Conservation (phyloP, 1,140 invertebrate species). For the Scaptomyza hsui region DNA sequence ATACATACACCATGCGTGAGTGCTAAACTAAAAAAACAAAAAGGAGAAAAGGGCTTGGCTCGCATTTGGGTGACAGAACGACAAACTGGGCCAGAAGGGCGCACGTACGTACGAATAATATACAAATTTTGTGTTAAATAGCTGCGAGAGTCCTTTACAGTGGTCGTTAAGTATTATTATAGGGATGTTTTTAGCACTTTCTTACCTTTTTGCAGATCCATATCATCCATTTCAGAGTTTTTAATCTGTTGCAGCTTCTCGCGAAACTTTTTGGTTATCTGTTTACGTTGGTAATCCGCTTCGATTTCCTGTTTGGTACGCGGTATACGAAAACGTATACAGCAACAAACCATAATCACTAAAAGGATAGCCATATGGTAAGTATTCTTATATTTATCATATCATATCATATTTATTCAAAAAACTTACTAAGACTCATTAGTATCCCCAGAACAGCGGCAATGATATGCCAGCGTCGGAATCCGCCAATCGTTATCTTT, state of each 20-base stretch:
- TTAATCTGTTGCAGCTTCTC: constrained; percentile 91
- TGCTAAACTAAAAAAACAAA: constrained; percentile 40
- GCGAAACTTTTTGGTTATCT: constrained; percentile 92
- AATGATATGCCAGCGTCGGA: constrained; percentile 88
- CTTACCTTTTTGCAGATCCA: constrained; percentile 91
- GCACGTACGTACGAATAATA: constrained; percentile 26
- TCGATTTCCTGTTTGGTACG: constrained; percentile 97
- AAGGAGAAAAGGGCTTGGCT: constrained; percentile 70
- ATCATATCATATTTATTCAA: no score
- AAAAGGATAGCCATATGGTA: neutral
- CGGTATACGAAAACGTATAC: constrained; percentile 93
- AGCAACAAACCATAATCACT: constrained; percentile 93
- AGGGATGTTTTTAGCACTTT: neutral
- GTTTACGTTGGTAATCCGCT: constrained; percentile 93
- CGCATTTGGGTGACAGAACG: constrained; percentile 55
- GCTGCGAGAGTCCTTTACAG: constrained; percentile 3
- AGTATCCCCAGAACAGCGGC: constrained; percentile 86
- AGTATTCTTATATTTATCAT: no score
- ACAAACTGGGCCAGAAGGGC: constrained; percentile 58
- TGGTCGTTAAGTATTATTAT: no score
- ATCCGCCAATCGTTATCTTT: constrained; percentile 84
- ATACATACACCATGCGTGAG: neutral
- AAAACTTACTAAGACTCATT: constrained; percentile 60
- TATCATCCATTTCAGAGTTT: constrained; percentile 93
- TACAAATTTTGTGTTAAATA: constrained; percentile 34